Conservation (phyloP, 2,113 vertebrate species). For the Carassius carassius region DNA sequence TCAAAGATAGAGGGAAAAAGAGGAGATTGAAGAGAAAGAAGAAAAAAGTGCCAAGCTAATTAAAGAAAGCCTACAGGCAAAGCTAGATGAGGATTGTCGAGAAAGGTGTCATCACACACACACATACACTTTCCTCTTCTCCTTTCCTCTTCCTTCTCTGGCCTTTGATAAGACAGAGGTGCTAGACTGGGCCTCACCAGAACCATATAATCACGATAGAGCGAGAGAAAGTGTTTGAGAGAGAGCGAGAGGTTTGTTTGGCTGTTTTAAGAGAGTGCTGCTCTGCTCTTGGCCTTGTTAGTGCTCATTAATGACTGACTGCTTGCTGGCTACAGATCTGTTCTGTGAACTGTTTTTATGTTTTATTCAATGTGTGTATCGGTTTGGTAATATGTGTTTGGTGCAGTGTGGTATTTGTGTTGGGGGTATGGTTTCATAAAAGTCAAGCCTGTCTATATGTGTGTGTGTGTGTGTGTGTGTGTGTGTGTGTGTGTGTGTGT, state of each 20-base stretch:
- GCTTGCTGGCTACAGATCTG: slow-evolving; percentile 38
- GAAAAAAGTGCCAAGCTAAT: slow-evolving; percentile 64
- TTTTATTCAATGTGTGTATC: slow-evolving; percentile 50
- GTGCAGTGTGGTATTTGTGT: not conserved
- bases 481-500: not conserved
- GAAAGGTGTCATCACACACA: slow-evolving; percentile 74
- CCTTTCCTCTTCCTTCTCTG: slow-evolving; percentile 52
- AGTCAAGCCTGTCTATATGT: not conserved
- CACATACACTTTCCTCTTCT: slow-evolving; percentile 61
- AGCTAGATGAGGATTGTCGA: slow-evolving; percentile 66
- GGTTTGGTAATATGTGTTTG: slow-evolving; percentile 18
- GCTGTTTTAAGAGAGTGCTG: slow-evolving; percentile 51
- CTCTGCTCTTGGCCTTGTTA: slow-evolving; percentile 53
- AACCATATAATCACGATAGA: slow-evolving; percentile 24
- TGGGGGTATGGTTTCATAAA: not conserved
- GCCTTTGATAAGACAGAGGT: slow-evolving; percentile 71
- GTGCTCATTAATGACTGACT: slow-evolving; percentile 52
- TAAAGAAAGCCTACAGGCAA: slow-evolving; percentile 66
- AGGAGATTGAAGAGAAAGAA: slow-evolving; percentile 25
- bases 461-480: not conserved
- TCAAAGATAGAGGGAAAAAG: slow-evolving; percentile 1
- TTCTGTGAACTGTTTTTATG: slow-evolving; percentile 44
- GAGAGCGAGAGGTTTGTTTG: slow-evolving; percentile 30
- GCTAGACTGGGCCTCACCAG: slow-evolving; percentile 67
- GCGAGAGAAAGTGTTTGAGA: slow-evolving; percentile 11